Base-by-base conservation (phyloP, 2,888 invertebrate genomes). In the Mythimna pallens region DNA sequence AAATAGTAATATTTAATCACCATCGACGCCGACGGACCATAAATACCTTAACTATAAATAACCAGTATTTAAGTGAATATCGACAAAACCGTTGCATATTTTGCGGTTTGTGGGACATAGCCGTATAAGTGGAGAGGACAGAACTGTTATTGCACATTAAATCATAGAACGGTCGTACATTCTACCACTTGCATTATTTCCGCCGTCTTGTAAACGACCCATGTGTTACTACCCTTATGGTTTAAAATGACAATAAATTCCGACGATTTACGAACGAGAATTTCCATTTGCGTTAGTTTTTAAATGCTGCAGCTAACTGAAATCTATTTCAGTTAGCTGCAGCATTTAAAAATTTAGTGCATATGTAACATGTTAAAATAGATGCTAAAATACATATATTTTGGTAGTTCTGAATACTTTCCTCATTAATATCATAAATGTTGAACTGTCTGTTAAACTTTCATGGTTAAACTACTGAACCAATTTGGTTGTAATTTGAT, bases 111-210 rank as follows among this genome's bases (percentile, higher is more conserved):
- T 81, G 17, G 58, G 52, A 70, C 70, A 84, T 50, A 67, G 58
- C 43, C 76, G 43, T 70, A 65, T 81, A 81, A 75, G 59, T 68
- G 68, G 63, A 83, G 73, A 63, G 82, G 30, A 65, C n/a, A 63
- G 65, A 76, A 66, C 67, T 81, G 82, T 84, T 81, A 81, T 76
- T 84, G 70, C 67, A 81, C 67, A 84, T 76, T 84, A 81, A 81
- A 81, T 81, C 82, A 81, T 81, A 70, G 66, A 63, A 75, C 25
- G 67, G 64, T 76, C 64, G 67, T 70, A 68, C 69, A 65, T 76
- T 81, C 14, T 68, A 70, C 70, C 70, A 67, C 64, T 67, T 65
- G 81, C 77, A 81, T 81, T 81, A 81, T 70, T 80, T 76, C 64
- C 64, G 67, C 80, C 17, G 30, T 81, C 84, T 75, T 84, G 66